Evolutionary conservation across 2,113 vertebrate genomes (phyloP).

Genomic region (Otis tarda): DNA sequence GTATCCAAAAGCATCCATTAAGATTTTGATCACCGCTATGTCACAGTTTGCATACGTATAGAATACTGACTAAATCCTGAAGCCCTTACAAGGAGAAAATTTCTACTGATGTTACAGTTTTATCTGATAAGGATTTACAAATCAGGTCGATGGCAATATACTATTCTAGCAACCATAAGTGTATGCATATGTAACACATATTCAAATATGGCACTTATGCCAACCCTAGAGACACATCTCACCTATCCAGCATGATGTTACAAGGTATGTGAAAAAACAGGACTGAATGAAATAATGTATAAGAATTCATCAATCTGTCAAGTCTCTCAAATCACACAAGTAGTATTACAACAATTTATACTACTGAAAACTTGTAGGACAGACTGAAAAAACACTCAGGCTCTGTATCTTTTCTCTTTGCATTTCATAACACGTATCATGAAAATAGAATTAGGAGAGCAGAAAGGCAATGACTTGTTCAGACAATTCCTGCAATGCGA

Average conservation of each 20-base stretch:
- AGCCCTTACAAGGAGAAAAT: slow-evolving; percentile 5
- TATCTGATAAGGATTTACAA: not conserved
- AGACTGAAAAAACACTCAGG: not conserved
- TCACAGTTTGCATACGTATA: not conserved
- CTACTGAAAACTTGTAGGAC: not conserved
- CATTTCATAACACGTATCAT: not conserved
- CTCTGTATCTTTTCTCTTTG: not conserved
- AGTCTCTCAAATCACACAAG: not conserved
- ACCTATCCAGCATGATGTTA: not conserved
- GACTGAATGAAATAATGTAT: not conserved
- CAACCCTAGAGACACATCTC: not conserved
- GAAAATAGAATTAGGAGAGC: not conserved
- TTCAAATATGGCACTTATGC: slow-evolving; percentile 27
- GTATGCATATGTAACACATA: not conserved
- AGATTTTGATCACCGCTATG: not conserved
- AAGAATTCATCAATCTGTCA: not conserved
- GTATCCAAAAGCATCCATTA: not conserved
- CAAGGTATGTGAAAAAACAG: not conserved
- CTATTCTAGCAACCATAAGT: not conserved
- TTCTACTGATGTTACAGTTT: not conserved
- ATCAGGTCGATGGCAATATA: not conserved
- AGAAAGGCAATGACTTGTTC: not conserved
- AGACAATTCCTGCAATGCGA: not conserved
- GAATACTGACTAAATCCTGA: slow-evolving; percentile 2
- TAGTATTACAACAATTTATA: not conserved